A percentile compares a stretch with the other conserved stretches of the same genome.
Evolutionary conservation across 1,140 invertebrate genomes (phyloP).

Genomic region (Adoxophyes honmai): DNA sequence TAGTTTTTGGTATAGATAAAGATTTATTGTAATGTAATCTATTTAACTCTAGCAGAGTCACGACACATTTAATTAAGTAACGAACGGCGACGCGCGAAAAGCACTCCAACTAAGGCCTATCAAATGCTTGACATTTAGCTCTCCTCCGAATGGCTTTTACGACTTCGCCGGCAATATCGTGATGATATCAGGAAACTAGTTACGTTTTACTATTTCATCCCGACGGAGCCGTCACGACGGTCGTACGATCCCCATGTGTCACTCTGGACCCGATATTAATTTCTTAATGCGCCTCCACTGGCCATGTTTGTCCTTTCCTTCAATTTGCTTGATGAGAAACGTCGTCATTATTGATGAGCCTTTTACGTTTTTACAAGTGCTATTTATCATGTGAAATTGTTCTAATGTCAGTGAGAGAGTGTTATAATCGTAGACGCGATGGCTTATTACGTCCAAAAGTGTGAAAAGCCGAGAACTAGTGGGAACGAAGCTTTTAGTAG

Average conservation of each 20-base stretch:
- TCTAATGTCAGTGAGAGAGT: neutral
- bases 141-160: no score
- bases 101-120: no score
- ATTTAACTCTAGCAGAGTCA: no score
- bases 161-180: neutral
- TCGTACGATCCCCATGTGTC: slow-evolving; percentile 30
- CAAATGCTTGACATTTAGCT: no score
- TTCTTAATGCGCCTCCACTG: slow-evolving; percentile 37
- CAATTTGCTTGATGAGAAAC: slow-evolving; percentile 40
- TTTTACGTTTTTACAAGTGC: slow-evolving; percentile 22
- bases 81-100: no score
- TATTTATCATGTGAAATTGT: slow-evolving; percentile 5
- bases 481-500: no score
- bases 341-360: slow-evolving; percentile 38
- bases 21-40: no score
- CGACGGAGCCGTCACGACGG: neutral
- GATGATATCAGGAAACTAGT: neutral
- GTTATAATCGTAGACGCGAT: no score
- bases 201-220: neutral
- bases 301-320: slow-evolving; percentile 27
- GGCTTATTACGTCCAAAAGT: no score
- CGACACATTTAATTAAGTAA: no score
- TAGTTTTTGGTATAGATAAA: no score
- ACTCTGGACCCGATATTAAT: slow-evolving; percentile 47
- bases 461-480: no score